Base-by-base conservation (phyloP, 2,888 invertebrate genomes). In the Gymnosoma rotundatum region DNA sequence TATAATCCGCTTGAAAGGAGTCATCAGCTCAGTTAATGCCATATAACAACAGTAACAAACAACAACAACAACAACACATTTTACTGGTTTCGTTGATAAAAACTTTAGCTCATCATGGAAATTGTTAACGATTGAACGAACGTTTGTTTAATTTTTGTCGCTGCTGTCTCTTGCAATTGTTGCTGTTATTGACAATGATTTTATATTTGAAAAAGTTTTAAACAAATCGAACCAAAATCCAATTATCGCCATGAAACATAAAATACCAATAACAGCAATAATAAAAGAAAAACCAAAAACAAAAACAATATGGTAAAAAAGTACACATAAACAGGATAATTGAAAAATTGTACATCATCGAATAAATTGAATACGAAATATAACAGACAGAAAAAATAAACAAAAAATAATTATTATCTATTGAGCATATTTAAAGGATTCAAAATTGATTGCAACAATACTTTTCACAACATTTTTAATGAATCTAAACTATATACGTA, bases 201-300 rank as follows among this genome's bases (percentile, higher is more conserved):
- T 73, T 61, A 36, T 61, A 61, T 20, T 56, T 16, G 16, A 32
- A 66, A 75, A 79, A 75, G 72, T 84, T 83, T 74, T 74, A 78
- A 81, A 84, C 81, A 84, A 81, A 84, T 84, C 84, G 78, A 84
- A 84, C 84, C 84, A 81, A 84, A 84, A 84, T 84, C 84, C 84
- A 81, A 84, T 84, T 84, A 84, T 84, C 84, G 81, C 81, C 78
- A 79, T 73, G 73, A 73, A 72, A 79, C 73, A 66, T 78, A 78
- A 78, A 78, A 64, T 36, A 69, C 63, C 54, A 78, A 63, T 42
- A 69, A 25, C 32, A 70, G 56, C 58, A 58, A 70, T 36, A 70
- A 36, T 14, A 63, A 32, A 1, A 50, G 25, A 25, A 25, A 25
- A 25, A 25, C 25, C 25, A 25, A 25, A 25, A 25, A 25, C 25